Evolutionary conservation across 30 jellyfish, hydroid and myxozoan genomes (phyloP).

Genomic region (Euphysa ruthae): DNA sequence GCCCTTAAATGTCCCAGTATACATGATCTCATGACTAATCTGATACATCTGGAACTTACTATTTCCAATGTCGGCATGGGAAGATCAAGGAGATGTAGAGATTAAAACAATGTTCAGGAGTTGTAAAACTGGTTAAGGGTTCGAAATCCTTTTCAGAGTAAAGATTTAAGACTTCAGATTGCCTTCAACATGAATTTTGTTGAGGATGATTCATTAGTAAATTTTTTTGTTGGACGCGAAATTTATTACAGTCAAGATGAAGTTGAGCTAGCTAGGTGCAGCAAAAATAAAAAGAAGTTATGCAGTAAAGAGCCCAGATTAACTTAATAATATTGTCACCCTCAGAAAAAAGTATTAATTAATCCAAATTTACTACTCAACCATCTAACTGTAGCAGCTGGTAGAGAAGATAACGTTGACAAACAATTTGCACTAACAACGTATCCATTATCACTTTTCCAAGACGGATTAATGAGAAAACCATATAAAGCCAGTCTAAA

Average conservation of each 20-base stretch:
- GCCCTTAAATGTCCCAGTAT: too few relatives aligned
- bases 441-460: neutral
- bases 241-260: too few relatives aligned
- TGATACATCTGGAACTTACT: too few relatives aligned
- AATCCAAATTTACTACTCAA: constrained; percentile 4
- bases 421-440: neutral
- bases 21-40: too few relatives aligned
- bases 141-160: neutral
- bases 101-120: neutral
- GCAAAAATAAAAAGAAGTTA: too few relatives aligned
- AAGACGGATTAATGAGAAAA: constrained; percentile 1
- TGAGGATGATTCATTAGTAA: too few relatives aligned
- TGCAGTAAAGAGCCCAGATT: too few relatives aligned
- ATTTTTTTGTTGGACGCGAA: too few relatives aligned
- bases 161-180: neutral
- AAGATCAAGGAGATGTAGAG: neutral
- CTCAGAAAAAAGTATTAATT: neutral
- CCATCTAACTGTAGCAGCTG: neutral
- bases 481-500: neutral
- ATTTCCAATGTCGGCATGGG: neutral
- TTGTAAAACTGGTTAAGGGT: neutral
- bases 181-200: neutral
- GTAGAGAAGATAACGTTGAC: constrained; percentile 4
- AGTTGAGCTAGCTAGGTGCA: too few relatives aligned
- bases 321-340: neutral